phyloP scores from a whole-genome alignment of 1,140 invertebrate genomes.

The Steinernema khuongi region DNA sequence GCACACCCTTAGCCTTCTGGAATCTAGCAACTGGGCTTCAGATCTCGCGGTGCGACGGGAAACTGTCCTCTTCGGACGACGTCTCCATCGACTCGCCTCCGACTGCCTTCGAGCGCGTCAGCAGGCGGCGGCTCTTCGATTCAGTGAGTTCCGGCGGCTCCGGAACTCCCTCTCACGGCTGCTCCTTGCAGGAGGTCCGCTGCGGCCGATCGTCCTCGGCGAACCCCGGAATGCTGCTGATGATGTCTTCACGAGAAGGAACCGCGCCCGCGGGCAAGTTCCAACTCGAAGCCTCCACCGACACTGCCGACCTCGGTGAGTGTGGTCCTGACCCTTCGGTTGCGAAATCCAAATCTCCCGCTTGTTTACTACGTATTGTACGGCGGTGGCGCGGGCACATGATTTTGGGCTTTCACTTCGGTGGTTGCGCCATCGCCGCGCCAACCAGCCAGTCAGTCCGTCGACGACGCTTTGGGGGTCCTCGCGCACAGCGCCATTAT shows the following conservation, averaged over 20 bases:
- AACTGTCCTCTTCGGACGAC: slow-evolving; percentile 38
- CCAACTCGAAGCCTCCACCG: slow-evolving; percentile 15
- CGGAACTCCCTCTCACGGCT: neutral
- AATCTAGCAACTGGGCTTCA: slow-evolving; percentile 10
- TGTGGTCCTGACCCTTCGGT: neutral
- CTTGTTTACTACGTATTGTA: slow-evolving; percentile 15
- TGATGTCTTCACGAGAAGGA: neutral
- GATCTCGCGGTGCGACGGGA: slow-evolving; percentile 42
- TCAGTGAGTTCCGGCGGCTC: slow-evolving; percentile 17
- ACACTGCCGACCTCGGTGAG: slow-evolving; percentile 22
- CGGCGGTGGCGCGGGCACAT: slow-evolving; percentile 6
- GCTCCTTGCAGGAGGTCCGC: neutral
- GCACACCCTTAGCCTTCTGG: slow-evolving; percentile 15
- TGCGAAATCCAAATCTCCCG: slow-evolving; percentile 8
- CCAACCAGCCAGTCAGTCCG: neutral
- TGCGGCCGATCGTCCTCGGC: slow-evolving; percentile 14
- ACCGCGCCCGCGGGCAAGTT: neutral
- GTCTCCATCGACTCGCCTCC: slow-evolving; percentile 31
- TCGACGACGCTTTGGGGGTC: neutral
- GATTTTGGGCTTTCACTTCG: slow-evolving; percentile 6
- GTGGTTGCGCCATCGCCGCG: neutral
- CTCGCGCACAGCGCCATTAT: neutral
- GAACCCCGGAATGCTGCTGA: slow-evolving; percentile 14
- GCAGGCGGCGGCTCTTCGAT: slow-evolving; percentile 28
- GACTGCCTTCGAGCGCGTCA: slow-evolving; percentile 27